Conservation (phyloP, 2,113 vertebrate genomes). For the Neogale vison region DNA sequence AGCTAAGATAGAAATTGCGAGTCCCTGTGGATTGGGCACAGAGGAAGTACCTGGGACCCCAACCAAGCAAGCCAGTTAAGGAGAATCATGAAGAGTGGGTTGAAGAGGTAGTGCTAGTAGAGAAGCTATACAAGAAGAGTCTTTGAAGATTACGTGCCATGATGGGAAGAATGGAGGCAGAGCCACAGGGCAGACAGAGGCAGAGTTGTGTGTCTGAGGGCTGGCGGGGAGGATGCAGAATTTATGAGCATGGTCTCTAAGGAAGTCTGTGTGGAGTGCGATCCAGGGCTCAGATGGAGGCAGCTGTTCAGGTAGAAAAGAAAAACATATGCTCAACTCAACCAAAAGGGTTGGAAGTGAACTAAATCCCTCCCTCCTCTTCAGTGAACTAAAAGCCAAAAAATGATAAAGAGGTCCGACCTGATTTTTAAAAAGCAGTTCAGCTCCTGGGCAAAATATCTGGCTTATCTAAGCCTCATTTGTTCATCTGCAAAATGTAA, state of each 20-base stretch:
- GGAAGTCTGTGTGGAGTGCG: neutral
- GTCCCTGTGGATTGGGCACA: too few species aligned
- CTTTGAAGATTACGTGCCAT: neutral
- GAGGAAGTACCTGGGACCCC: neutral
- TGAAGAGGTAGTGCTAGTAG: neutral
- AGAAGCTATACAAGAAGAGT: neutral
- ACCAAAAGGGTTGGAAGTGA: neutral
- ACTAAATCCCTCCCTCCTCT: neutral
- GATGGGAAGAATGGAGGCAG: neutral
- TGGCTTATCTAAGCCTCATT: neutral
- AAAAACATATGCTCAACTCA: neutral
- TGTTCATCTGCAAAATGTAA: neutral
- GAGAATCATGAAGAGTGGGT: neutral
- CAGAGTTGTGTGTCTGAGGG: too few species aligned
- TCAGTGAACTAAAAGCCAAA: neutral
- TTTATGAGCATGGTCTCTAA: too few species aligned
- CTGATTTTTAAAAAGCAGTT: neutral
- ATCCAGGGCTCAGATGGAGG: neutral
- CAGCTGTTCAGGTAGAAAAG: neutral
- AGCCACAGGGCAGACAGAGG: neutral
- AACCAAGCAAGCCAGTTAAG: neutral
- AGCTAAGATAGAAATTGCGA: neutral
- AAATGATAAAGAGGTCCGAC: neutral
- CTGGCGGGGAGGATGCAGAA: accelerated
- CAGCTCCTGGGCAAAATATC: too few species aligned